phyloP scores from a whole-genome alignment of 2,797 vertebrate genomes.

The Cygnus olor region DNA sequence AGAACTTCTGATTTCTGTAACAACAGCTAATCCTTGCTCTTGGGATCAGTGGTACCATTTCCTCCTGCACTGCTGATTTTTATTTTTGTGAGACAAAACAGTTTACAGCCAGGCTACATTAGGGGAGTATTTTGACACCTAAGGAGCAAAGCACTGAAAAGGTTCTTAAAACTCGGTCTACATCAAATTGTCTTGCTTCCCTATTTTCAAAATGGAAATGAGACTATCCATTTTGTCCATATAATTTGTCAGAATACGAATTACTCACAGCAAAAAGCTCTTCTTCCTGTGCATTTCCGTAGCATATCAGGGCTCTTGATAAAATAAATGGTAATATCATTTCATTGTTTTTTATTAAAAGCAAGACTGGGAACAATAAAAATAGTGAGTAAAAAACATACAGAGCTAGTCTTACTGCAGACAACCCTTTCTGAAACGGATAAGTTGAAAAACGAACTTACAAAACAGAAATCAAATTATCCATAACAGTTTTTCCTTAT shows the following conservation, averaged over 20 bases:
- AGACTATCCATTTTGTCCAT: neutral
- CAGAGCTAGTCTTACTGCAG: neutral
- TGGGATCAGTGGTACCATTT: neutral
- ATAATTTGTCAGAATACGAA: neutral
- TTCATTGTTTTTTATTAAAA: neutral
- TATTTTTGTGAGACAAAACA: neutral
- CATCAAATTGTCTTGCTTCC: neutral
- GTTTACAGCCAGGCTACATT: neutral
- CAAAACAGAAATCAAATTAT: neutral
- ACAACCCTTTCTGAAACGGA: neutral
- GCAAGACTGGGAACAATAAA: neutral
- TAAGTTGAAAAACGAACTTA: neutral
- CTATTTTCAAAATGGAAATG: neutral
- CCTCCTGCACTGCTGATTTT: neutral
- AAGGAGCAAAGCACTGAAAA: neutral
- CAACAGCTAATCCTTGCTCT: neutral
- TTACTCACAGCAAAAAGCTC: neutral
- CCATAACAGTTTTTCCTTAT: neutral
- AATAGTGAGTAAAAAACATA: neutral
- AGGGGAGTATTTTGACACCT: neutral
- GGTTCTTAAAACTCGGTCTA: neutral
- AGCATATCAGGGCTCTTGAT: neutral
- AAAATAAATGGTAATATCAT: neutral
- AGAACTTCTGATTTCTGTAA: neutral
- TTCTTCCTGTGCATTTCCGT: neutral